Base-by-base conservation (phyloP, 2,888 invertebrate species). In the Mechanitis mazaeus region DNA sequence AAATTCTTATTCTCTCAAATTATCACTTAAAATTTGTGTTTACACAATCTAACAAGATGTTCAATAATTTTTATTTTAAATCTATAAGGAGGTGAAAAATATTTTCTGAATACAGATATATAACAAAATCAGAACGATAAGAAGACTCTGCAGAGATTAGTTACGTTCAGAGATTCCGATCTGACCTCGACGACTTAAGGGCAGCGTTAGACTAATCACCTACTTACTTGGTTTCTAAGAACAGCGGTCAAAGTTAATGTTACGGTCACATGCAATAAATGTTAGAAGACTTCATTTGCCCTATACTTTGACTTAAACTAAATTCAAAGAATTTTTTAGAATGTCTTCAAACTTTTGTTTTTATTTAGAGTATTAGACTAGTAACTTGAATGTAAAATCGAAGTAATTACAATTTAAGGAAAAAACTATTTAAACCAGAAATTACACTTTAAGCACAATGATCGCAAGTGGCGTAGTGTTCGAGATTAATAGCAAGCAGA, bases 401-500 rank as follows among this genome's bases (percentile, higher is more conserved):
- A 50, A 31, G 31, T 50, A 31, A 50, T 11, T 7, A 31, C 9
- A 31, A 50, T 31, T 9, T 28, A 9, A 20, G 47, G 47, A 47
- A 47, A 28, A 47, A 20, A 2, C 9, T 11, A 9, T 42, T 42
- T 42, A 42, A 9, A 42, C 20, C 20, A 20, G 20, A 20, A 20
- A 9, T 3, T 42, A 42, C 6, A 9, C 42, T 61, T 58, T 56
- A 33, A 56, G 42, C 56, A 35, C 63, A 55, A 55, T 59, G 62
- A 62, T 38, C 55, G 33, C 55, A 55, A 33, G 58, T 61, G 63
- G 45, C 63, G 54, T 55, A 61, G 59, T 62, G 67, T 46, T 54
- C 54, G 56, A 67, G 65, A 67, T 67, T 67, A 67, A 67, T 67
- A 61, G 56, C 55, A 50, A 45, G 53, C 56, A 62, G 64, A 66